Base-by-base conservation (phyloP, 2,113 vertebrate species). In the Sitta europaea region DNA sequence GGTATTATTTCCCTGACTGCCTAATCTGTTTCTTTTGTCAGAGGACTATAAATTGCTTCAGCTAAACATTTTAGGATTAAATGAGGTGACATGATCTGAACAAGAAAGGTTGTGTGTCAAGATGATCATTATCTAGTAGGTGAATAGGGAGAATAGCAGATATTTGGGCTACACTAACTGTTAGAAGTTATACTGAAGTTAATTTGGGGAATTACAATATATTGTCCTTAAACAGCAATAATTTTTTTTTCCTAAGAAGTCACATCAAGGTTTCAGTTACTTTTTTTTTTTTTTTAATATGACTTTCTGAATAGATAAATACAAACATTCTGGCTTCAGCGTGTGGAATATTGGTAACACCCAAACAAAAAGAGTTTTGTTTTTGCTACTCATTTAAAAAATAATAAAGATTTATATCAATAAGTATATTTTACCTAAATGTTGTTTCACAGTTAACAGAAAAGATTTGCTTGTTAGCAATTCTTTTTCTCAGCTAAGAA, bases 21-120 rank as follows among this genome's bases (percentile, higher is more conserved):
- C 25, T 71, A 63, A 88, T 43, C 12, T 31, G 8, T 63, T 88
- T 88, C 29, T 82, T 88, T 84, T 86, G 57, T 85, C 18, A 71
- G 50, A 79, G 50, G 9, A 20, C 27, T 61, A 40, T 29, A 61
- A 53, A 48, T 43, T 72, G 14, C 54, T 95, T 7, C 16, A 81
- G 36, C 13, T 63, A 74, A 80, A 54, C 5, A 27, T 65, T 80
- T 78, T n/a, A 43, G n/a, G 31, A 36, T 54, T 45, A 66, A 74
- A 55, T 53, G 8, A 82, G 12, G 12, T 76, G 38, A 67, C 42
- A 58, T 75, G 50, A 75, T 57, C 24, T 75, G 38, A 91, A 66
- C 0, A 2, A 73, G 42, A 53, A 50, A 8, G 12, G 33, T 19
- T 77, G 7, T 63, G 5, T 71, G 29, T 74, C 62, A 67, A 29